Conservation (phyloP, 2,888 invertebrate genomes). For the Lampropteryx suffumata region DNA sequence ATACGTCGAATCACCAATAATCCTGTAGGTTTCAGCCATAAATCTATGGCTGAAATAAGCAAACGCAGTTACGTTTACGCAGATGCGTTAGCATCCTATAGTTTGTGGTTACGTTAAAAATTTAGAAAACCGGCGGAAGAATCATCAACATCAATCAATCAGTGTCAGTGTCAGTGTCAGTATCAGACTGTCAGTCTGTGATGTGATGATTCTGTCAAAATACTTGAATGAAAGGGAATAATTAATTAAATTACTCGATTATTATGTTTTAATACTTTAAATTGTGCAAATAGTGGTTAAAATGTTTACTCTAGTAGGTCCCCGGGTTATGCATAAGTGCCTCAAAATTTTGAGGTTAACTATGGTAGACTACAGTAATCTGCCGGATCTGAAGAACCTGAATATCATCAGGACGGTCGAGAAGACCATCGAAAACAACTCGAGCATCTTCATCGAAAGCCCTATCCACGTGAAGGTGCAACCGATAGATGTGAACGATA, state of each 20-base stretch:
- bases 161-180: no score
- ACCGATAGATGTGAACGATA: slow-evolving; percentile 73
- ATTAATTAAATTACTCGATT: slow-evolving; percentile 41
- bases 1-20: no score
- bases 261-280: slow-evolving; percentile 41
- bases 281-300: slow-evolving; percentile 36
- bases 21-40: no score
- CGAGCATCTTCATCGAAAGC: slow-evolving; percentile 76
- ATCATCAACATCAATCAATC: no score
- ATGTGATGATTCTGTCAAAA: slow-evolving; percentile 40
- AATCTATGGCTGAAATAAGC: no score
- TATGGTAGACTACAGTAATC: slow-evolving; percentile 65
- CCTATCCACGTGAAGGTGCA: slow-evolving; percentile 77
- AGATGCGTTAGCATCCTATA: no score
- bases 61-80: no score
- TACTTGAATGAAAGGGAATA: slow-evolving; percentile 40
- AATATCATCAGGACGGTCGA: slow-evolving; percentile 75
- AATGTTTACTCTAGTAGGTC: slow-evolving; percentile 67
- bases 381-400: slow-evolving; percentile 72
- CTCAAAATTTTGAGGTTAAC: slow-evolving; percentile 80
- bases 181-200: slow-evolving; percentile 37
- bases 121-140: no score
- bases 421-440: slow-evolving; percentile 73
- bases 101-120: no score
- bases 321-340: slow-evolving; percentile 71